phyloP scores from a whole-genome alignment of 2,888 invertebrate genomes.

The Cephus rjabovi region DNA sequence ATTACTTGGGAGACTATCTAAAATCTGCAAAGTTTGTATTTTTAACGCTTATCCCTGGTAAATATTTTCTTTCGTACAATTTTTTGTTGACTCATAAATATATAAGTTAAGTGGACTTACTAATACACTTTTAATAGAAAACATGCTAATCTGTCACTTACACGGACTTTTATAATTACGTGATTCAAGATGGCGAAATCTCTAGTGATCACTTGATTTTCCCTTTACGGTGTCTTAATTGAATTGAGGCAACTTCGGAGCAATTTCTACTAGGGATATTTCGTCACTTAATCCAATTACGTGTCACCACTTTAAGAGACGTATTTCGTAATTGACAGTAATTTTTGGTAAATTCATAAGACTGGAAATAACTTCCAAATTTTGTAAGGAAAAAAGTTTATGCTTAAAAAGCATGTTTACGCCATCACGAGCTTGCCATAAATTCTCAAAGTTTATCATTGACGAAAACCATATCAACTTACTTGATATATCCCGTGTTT shows the following conservation, averaged over 20 bases:
- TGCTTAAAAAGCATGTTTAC: not conserved
- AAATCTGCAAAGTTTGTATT: no score
- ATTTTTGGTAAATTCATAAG: not conserved
- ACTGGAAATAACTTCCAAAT: not conserved
- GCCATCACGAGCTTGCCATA: not conserved
- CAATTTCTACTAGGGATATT: not conserved
- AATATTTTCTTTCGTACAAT: not conserved
- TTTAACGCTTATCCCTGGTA: not conserved
- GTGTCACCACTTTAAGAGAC: not conserved
- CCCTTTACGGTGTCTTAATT: not conserved
- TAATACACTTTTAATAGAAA: not conserved
- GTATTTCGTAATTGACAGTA: not conserved
- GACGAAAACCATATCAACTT: not conserved
- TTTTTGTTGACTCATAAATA: not conserved
- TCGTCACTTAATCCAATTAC: not conserved
- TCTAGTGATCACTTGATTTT: not conserved
- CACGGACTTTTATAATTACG: not conserved
- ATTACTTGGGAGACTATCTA: no score
- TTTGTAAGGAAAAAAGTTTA: not conserved
- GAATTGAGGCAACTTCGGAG: not conserved
- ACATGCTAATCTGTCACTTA: not conserved
- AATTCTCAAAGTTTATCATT: not conserved
- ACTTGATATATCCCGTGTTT: not conserved
- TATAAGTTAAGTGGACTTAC: not conserved
- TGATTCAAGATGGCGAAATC: not conserved